These are phyloP conservation scores for Mionectes macconnelli DNA, from an alignment of 2,113 vertebrate species.

Conservation along the genomic window DNA sequence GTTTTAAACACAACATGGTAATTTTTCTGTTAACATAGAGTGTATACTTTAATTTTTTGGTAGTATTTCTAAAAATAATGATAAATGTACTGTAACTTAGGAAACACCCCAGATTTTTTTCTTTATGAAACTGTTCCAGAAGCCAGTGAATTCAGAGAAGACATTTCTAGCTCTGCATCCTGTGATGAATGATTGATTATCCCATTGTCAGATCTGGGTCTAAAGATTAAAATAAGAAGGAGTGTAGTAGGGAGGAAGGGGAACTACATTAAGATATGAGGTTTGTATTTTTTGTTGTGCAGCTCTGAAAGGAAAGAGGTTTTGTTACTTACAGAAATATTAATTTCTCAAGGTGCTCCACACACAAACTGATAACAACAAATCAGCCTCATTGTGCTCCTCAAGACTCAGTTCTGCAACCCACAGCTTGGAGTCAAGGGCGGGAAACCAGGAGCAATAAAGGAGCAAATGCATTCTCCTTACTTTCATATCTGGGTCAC, in stretches of 20 bases:
- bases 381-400: not conserved
- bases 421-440: constrained; percentile 14
- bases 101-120: not conserved
- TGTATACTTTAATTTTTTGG: not conserved
- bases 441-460: not conserved
- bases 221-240: not conserved
- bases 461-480: not conserved
- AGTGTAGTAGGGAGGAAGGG: not conserved
- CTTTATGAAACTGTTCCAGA: not conserved
- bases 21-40: not conserved
- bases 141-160: not conserved
- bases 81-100: not conserved
- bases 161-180: not conserved
- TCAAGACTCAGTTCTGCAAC: not conserved
- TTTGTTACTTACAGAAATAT: not conserved
- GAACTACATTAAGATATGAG: not conserved
- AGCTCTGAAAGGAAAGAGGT: not conserved
- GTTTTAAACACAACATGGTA: not conserved
- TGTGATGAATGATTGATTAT: not conserved
- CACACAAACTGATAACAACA: not conserved
- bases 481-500: constrained; percentile 38
- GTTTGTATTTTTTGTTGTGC: not conserved
- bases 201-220: not conserved
- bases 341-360: not conserved
- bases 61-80: not conserved